Percentiles rank a stretch among this genome's conserved stretches.
Evolutionary conservation across 2,113 vertebrate species (phyloP).

Genomic region (Pangasianodon hypophthalmus): DNA sequence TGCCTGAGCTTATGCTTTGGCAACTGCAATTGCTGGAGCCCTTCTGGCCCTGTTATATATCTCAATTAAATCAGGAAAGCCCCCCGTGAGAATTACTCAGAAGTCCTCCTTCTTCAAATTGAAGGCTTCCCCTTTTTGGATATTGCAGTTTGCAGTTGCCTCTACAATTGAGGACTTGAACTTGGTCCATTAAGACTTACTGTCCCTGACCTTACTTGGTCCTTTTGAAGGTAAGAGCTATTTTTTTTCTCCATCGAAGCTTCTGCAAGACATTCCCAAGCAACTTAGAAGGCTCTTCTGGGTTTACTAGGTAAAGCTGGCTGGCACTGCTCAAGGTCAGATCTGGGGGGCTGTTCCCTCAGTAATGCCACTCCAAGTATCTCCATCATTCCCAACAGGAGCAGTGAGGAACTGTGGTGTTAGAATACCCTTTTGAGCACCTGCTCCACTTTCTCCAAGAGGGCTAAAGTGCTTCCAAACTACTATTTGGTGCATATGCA

Average conservation of each 20-base stretch:
- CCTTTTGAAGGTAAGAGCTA: neutral
- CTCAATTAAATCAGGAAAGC: neutral
- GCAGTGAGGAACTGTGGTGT: neutral
- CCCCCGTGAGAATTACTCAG: neutral
- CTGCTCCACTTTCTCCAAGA: neutral
- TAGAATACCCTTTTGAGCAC: neutral
- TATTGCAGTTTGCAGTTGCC: neutral
- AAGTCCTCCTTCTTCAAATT: neutral
- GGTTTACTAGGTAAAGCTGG: neutral
- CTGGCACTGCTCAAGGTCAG: neutral
- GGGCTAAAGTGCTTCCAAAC: neutral
- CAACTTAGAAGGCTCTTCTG: neutral
- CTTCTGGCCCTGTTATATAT: neutral
- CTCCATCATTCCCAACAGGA: neutral
- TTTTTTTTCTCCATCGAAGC: neutral
- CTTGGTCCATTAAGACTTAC: no score
- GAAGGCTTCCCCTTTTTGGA: neutral
- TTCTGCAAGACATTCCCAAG: neutral
- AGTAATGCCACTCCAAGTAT: neutral
- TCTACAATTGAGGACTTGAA: neutral
- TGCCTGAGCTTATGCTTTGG: neutral
- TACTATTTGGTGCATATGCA: neutral
- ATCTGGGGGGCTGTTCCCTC: neutral
- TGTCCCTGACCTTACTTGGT: neutral
- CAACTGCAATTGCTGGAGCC: neutral